These are phyloP conservation scores for Thyatira batis DNA, from an alignment of 2,888 invertebrate species.

Conservation along the genomic window DNA sequence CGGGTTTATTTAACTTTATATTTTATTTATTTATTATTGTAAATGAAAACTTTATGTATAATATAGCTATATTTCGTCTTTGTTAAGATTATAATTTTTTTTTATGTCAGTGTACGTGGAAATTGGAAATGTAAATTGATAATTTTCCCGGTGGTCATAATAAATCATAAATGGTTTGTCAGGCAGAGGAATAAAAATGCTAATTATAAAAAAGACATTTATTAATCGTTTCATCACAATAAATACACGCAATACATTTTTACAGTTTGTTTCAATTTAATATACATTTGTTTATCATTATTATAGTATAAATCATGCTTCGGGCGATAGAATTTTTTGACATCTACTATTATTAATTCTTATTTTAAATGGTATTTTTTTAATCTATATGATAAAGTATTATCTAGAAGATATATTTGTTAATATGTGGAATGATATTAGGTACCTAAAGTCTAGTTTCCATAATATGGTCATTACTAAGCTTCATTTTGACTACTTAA, in stretches of 20 bases:
- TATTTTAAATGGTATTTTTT: conserved; percentile 28
- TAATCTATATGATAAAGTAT: conserved; percentile 19
- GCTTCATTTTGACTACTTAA: conserved; percentile 29
- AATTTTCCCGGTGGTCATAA: too few species aligned
- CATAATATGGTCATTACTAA: conserved; percentile 22
- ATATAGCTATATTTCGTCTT: too few species aligned
- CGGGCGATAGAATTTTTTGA: conserved; percentile 10
- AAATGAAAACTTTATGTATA: too few species aligned
- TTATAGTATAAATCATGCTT: conserved; percentile 15
- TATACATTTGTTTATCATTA: conserved; percentile 28
- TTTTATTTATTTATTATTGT: too few species aligned
- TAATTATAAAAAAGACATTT: conserved; percentile 44
- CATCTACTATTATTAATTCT: conserved; percentile 25
- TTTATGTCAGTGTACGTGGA: too few species aligned
- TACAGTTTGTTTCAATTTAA: conserved; percentile 26
- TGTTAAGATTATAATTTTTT: too few species aligned
- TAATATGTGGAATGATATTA: conserved; percentile 15
- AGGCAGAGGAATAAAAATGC: neutral
- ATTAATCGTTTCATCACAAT: conserved; percentile 52
- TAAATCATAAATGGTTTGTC: neutral
- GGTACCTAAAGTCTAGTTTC: conserved; percentile 21
- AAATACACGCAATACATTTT: conserved; percentile 50
- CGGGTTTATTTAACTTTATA: too few species aligned
- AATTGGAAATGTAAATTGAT: too few species aligned
- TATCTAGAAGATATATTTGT: conserved; percentile 14